Evolutionary conservation across 2,888 invertebrate genomes (phyloP), one percentile per base, ranked within the genome.

Genomic region (Dicyrtomina minuta): DNA sequence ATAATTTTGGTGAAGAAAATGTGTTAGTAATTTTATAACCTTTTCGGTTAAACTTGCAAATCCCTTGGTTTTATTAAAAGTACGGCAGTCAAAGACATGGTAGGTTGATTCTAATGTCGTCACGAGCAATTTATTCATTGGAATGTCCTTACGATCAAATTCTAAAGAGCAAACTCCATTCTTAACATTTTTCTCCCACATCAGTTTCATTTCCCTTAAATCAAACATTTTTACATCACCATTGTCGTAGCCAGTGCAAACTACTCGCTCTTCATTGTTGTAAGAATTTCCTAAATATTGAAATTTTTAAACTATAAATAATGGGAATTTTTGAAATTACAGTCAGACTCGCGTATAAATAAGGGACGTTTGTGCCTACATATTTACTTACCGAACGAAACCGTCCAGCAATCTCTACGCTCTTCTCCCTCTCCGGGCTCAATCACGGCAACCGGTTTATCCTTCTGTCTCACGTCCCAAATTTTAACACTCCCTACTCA

Each of bases 191-290:
- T 90, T 90, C 80, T 96, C 95, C 96, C 96, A 97, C 79, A 88
- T 84, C 0, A 95, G 83, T 0, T 88, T 84, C 89, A 96, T 91
- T 5, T 88, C 88, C 71, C 90, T 87, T 27, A 97, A 84, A 81
- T 97, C 96, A 81, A 93, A 96, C 83, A 97, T 87, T 83, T 96
- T 97, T 1, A 97, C 82, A 80, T 97, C 97, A 0, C 97, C 97
- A 81, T 97, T 97, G 80, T 97, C 96, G 80, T 96, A 97, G 1
- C 97, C 97, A 12, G 96, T 92, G 27, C 89, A 90, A 0, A 97
- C 88, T 68, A 91, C 86, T 68, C 96, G 86, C 79, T 97, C 96
- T 33, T 90, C 86, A 56, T 90, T 88, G 81, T 91, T 93, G 82
- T 89, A 93, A 0, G 94, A 90, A 83, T 96, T 91, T 0, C 96